phyloP scores from a whole-genome alignment of 2,888 invertebrate species.

The Epistrophe eligans region DNA sequence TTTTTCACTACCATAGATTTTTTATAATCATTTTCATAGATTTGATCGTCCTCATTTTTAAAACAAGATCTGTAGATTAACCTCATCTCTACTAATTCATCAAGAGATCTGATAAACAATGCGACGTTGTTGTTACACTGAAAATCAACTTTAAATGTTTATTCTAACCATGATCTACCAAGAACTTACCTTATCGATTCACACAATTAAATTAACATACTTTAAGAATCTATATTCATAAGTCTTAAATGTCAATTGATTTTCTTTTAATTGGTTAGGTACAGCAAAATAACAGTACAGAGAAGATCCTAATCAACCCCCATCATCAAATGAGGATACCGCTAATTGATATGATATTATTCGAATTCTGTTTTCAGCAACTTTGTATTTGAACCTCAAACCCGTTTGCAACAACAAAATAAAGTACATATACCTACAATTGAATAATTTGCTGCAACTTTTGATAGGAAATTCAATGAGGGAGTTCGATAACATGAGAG shows the following conservation, averaged over 20 bases:
- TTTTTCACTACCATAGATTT: no score
- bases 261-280: conserved; percentile 67
- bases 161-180: no score
- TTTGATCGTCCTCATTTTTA: no score
- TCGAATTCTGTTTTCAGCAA: conserved; percentile 2
- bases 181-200: conserved; percentile 14
- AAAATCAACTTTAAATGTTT: no score
- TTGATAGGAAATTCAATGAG: conserved; percentile 20
- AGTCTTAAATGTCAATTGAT: conserved; percentile 64
- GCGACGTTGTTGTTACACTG: no score
- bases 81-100: no score
- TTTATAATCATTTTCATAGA: no score
- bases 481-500: conserved; percentile 21
- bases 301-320: conserved; percentile 57
- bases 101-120: no score
- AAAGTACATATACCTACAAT: background rate
- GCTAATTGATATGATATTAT: conserved; percentile 20
- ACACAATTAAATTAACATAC: conserved; percentile 53
- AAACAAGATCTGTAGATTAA: no score
- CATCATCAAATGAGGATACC: conserved; percentile 33
- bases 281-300: conserved; percentile 2
- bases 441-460: background rate
- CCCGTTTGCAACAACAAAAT: conserved; percentile 18
- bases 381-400: conserved; percentile 3
- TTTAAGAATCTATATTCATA: conserved; percentile 1